phyloP scores from a whole-genome alignment of 2,888 invertebrate genomes.

The Drosophila fulvimacula region DNA sequence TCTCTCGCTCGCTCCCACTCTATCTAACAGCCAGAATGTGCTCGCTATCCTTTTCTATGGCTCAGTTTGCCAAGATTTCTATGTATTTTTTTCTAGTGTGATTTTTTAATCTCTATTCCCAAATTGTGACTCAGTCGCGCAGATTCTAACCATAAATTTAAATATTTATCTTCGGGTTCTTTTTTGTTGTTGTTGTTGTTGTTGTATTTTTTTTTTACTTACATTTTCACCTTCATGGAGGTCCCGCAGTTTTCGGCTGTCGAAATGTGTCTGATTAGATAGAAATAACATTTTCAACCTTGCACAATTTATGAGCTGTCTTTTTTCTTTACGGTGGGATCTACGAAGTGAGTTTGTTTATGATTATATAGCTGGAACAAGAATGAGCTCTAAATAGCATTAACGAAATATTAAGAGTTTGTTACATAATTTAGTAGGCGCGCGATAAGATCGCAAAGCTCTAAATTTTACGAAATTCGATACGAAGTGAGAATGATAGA shows the following conservation, averaged over 20 bases:
- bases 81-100: background rate
- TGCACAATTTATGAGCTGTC: conserved; percentile 66
- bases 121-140: conserved; percentile 40
- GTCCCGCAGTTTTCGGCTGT: conserved; percentile 15
- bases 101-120: conserved; percentile 2
- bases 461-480: background rate
- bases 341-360: conserved; percentile 21
- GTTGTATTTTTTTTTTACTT: background rate
- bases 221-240: conserved; percentile 23
- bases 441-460: background rate
- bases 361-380: conserved; percentile 9
- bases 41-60: conserved; percentile 38
- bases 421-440: conserved; percentile 2
- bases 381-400: conserved; percentile 4
- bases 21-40: conserved; percentile 3
- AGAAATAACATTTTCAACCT: conserved; percentile 46
- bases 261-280: conserved; percentile 63
- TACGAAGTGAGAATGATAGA: background rate
- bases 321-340: conserved; percentile 19
- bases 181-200: no score
- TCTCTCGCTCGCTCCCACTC: background rate
- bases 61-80: conserved; percentile 24
- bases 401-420: conserved; percentile 6
- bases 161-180: conserved; percentile 24
- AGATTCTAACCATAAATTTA: conserved; percentile 32